Evolutionary conservation across 2,888 invertebrate species (phyloP).

Genomic region (Phalera bucephala): DNA sequence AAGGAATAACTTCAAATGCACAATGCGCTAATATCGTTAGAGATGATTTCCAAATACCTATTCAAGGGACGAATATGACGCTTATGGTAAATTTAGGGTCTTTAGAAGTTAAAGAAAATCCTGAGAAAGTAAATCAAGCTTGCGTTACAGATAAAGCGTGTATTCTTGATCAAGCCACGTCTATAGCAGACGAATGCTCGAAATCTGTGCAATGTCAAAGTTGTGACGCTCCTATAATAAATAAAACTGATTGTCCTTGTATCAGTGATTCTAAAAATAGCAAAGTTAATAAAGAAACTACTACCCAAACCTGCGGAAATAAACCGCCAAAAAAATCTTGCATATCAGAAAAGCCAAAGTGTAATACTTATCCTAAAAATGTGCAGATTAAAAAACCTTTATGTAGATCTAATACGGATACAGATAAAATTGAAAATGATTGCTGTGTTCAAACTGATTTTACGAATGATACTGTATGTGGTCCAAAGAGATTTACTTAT

Average conservation of each 20-base stretch:
- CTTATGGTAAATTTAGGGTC: constrained; percentile 53
- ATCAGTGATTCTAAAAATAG: constrained; percentile 16
- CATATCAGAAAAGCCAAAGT: constrained; percentile 12
- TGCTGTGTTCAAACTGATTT: constrained; percentile 19
- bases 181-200: constrained; percentile 48
- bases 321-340: constrained; percentile 14
- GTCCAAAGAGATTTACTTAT: not conserved
- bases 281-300: constrained; percentile 3
- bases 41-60: constrained; percentile 58
- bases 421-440: constrained; percentile 30
- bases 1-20: constrained; percentile 6
- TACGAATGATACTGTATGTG: not conserved
- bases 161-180: constrained; percentile 48
- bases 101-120: constrained; percentile 15
- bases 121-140: constrained; percentile 22
- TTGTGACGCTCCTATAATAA: too few species aligned
- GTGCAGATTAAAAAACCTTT: constrained; percentile 39
- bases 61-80: constrained; percentile 73
- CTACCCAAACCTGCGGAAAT: not conserved
- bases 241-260: constrained; percentile 5
- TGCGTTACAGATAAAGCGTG: constrained; percentile 40
- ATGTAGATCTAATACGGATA: constrained; percentile 53
- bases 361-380: constrained; percentile 53
- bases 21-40: constrained; percentile 21
- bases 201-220: constrained; percentile 49